phyloP scores from a whole-genome alignment of 2,797 vertebrate species.

The Microtus obscurus region DNA sequence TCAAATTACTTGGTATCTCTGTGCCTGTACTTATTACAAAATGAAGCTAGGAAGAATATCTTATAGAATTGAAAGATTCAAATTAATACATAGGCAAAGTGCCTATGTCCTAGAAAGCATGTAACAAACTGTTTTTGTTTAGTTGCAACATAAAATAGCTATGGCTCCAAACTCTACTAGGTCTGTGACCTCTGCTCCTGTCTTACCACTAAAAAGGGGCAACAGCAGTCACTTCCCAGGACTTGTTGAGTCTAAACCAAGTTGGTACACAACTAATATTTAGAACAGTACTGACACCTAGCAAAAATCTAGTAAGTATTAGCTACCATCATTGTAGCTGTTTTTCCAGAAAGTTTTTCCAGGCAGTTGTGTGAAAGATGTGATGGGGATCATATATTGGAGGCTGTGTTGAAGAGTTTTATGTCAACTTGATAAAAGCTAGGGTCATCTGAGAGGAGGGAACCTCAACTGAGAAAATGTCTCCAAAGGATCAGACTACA shows the following conservation, averaged over 20 bases:
- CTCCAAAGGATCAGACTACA: neutral
- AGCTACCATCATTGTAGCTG: neutral
- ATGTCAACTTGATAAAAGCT: neutral
- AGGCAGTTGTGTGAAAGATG: neutral
- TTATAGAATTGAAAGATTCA: neutral
- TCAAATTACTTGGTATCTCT: neutral
- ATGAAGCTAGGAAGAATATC: neutral
- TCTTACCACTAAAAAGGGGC: neutral
- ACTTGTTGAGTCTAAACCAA: neutral
- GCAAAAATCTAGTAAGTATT: neutral
- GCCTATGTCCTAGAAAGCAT: neutral
- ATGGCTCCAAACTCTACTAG: neutral
- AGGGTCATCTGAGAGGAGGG: neutral
- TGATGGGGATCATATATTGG: neutral
- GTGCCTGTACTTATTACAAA: constrained; percentile 23
- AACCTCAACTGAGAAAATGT: neutral
- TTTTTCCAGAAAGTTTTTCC: neutral
- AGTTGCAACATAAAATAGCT: neutral
- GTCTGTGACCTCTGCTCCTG: neutral
- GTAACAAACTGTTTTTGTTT: neutral
- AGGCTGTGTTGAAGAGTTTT: neutral
- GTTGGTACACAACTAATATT: neutral
- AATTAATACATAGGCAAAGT: neutral
- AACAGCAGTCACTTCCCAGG: neutral
- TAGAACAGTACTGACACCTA: neutral